phyloP scores from a whole-genome alignment of 2,797 vertebrate genomes.

The Micromesistius poutassou region DNA sequence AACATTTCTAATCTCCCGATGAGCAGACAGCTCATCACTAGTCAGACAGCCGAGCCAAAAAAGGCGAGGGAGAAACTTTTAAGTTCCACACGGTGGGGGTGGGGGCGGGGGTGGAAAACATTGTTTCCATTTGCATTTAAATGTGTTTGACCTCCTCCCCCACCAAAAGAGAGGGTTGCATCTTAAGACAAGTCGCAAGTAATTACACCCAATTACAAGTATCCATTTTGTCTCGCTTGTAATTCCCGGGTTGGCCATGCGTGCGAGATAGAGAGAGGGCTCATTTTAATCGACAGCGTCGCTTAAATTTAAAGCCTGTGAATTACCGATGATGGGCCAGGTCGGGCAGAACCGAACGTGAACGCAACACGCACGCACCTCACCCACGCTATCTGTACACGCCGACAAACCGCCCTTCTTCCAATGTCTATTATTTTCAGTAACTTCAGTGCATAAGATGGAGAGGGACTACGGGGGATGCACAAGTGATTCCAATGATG shows the following conservation, averaged over 20 bases:
- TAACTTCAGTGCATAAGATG: not conserved
- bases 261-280: slow-evolving; percentile 38
- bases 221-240: slow-evolving; percentile 58
- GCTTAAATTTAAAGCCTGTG: slow-evolving; percentile 12
- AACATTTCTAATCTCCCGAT: slow-evolving; percentile 38
- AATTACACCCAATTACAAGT: slow-evolving; percentile 67
- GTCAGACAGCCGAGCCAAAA: slow-evolving; percentile 34
- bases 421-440: not conserved
- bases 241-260: slow-evolving; percentile 47
- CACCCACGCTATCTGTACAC: slow-evolving; percentile 1
- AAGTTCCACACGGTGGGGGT: slow-evolving; percentile 36
- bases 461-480: not conserved
- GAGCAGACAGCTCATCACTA: slow-evolving; percentile 35
- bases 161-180: slow-evolving; percentile 18
- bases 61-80: slow-evolving; percentile 46
- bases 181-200: slow-evolving; percentile 48
- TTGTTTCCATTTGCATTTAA: slow-evolving; percentile 72
- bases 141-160: slow-evolving; percentile 62
- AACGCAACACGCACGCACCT: slow-evolving; percentile 17
- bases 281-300: slow-evolving; percentile 31
- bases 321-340: slow-evolving; percentile 42
- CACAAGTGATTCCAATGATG: not conserved
- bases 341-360: slow-evolving; percentile 25
- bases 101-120: not conserved
- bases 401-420: not conserved